Percentiles rank a stretch among this genome's conserved stretches.
Conservation (phyloP, 2,888 invertebrate species). For the Cosmorhoe ocellata region DNA sequence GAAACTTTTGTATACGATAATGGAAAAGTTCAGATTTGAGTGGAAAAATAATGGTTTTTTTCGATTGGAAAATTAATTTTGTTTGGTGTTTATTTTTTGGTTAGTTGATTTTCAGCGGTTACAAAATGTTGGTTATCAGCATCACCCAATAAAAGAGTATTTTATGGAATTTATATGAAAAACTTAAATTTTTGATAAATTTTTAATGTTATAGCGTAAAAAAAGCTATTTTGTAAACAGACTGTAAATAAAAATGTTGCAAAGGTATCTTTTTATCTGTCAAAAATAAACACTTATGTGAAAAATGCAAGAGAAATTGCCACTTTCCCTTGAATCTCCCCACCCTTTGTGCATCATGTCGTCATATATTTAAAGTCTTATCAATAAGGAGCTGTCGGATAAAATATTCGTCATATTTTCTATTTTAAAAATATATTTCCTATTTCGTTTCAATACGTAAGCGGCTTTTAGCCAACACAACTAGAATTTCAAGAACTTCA, state of each 20-base stretch:
- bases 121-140: too few species aligned
- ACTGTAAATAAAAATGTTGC: conserved; percentile 29
- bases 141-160: too few species aligned
- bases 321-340: conserved; percentile 64
- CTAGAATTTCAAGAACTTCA: too few species aligned
- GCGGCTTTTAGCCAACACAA: background rate
- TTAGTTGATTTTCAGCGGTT: background rate
- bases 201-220: too few species aligned
- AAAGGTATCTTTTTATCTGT: conserved; percentile 29
- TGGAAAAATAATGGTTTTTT: conserved; percentile 3
- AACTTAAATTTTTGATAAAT: too few species aligned
- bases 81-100: background rate
- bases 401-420: conserved; percentile 30
- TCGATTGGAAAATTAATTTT: conserved; percentile 5
- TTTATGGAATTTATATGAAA: too few species aligned
- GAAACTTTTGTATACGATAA: conserved; percentile 25
- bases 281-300: conserved; percentile 41
- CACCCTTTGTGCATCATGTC: conserved; percentile 57
- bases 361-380: conserved; percentile 57
- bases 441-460: conserved; percentile 1
- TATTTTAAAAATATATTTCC: conserved; percentile 10
- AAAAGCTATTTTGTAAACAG: background rate
- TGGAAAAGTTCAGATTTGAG: conserved; percentile 26
- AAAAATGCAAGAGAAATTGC: conserved; percentile 63
- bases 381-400: conserved; percentile 28